These are phyloP conservation scores for Mungos mungo DNA, from an alignment of 2,113 vertebrate genomes.

Conservation along the genomic window DNA sequence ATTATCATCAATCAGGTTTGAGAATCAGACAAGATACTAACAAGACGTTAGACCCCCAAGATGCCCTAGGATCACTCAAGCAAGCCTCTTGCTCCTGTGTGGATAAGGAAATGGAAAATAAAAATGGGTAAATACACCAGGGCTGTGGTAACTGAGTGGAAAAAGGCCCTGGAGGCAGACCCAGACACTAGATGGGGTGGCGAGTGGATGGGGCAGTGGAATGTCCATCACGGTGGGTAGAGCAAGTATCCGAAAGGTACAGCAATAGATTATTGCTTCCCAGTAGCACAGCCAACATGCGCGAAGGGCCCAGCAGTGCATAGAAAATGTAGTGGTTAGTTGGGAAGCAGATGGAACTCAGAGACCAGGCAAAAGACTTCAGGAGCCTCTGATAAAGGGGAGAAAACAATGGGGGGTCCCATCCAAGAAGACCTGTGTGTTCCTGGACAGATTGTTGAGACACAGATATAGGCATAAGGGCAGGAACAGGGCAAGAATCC, in stretches of 20 bases:
- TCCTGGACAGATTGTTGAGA: not conserved
- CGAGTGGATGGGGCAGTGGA: not conserved
- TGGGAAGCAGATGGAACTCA: not conserved
- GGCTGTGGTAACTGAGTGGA: not conserved
- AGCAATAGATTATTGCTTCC: not conserved
- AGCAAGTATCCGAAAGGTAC: not conserved
- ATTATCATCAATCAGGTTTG: not conserved
- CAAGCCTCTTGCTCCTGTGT: not conserved
- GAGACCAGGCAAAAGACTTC: not conserved
- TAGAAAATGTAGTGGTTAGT: not conserved
- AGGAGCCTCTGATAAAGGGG: not conserved
- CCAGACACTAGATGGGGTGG: no score
- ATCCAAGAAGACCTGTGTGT: not conserved
- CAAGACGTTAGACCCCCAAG: not conserved
- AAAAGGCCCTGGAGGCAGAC: not conserved
- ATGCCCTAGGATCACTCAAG: not conserved
- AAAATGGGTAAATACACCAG: not conserved
- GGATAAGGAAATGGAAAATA: not conserved
- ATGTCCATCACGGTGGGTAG: not conserved
- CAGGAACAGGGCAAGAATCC: not conserved
- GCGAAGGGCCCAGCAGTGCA: rapidly evolving
- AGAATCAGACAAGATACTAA: not conserved
- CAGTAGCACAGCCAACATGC: rapidly evolving
- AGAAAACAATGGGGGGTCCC: not conserved
- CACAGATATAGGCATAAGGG: not conserved